These are phyloP conservation scores for Poeciliopsis presidionis DNA, from an alignment of 2,797 vertebrate genomes.

Conservation along the genomic window DNA sequence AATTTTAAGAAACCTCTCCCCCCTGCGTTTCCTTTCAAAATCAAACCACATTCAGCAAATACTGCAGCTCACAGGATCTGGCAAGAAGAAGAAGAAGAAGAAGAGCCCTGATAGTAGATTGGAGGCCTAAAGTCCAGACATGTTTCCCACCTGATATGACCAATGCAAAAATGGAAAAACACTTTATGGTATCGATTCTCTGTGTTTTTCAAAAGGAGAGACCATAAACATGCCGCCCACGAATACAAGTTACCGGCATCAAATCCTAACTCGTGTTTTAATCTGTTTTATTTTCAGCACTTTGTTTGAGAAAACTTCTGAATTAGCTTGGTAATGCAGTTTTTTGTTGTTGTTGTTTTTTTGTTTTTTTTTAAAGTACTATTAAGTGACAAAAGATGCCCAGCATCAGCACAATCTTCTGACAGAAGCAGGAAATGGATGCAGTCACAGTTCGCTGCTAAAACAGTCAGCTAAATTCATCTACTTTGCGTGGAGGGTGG, in stretches of 20 bases:
- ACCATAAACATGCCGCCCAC: neutral
- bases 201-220: neutral
- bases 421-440: slow-evolving; percentile 11
- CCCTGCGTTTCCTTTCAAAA: neutral
- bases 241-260: neutral
- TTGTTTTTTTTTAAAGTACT: neutral
- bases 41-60: neutral
- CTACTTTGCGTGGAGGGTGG: neutral
- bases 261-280: neutral
- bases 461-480: neutral
- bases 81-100: neutral
- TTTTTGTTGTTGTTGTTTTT: neutral
- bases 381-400: neutral
- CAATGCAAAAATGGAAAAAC: slow-evolving; percentile 7
- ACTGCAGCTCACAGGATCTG: neutral
- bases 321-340: neutral
- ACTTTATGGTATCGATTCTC: neutral
- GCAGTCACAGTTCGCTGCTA: slow-evolving; percentile 3
- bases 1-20: neutral
- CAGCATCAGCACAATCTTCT: slow-evolving; percentile 13
- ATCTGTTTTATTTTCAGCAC: neutral
- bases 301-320: neutral
- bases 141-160: neutral
- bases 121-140: neutral
- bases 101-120: neutral